Base-by-base conservation (phyloP, 2,888 invertebrate genomes). In the Drosophila kambysellisi region DNA sequence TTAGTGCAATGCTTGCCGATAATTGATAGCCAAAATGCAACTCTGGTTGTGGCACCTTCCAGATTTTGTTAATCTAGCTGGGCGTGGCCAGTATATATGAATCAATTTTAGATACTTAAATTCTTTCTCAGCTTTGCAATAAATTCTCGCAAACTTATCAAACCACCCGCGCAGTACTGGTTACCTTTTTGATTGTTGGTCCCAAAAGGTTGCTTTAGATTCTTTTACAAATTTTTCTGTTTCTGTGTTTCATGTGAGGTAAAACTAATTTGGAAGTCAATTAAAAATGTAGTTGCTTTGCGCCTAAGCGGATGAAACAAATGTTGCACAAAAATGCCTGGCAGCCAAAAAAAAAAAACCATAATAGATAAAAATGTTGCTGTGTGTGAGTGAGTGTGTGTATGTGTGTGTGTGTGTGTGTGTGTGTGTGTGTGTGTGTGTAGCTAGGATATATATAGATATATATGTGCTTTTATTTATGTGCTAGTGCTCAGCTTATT, bases 261-360 rank as follows among this genome's bases (percentile, higher is more conserved):
- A 69, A 83, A 88, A 88, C 88, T 88, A 81, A 81, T 84, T 85
- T 85, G 65, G 64, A 81, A 84, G 89, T 84, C 87, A 84, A 88
- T 84, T 84, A 84, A 83, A 88, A 84, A 72, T 81, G 67, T 74
- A 63, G 73, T 58, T 52, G 53, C 50, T 53, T n/a, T 65, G 43
- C 56, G 58, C 37, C 72, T 59, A 73, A 61, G 29, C 50, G 70
- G 46, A 56, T 65, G 74, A 60, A 70, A 57, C 46, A 62, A 64
- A 54, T 29, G 56, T 50, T 20, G 25, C 15, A 25, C 48, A 30
- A 17, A 39, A 25, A 43, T 61, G 53, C 30, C 32, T 25, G 25
- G 53, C 61, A 70, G 67, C 66, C 25, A 25, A 25, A 25, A 25
- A 25, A 30, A 25, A 52, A 56, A 17, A 20, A 52, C 20, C 43